Evolutionary conservation across 2,113 vertebrate species (phyloP).

Genomic region (Brachyhypopomus occidentalis): DNA sequence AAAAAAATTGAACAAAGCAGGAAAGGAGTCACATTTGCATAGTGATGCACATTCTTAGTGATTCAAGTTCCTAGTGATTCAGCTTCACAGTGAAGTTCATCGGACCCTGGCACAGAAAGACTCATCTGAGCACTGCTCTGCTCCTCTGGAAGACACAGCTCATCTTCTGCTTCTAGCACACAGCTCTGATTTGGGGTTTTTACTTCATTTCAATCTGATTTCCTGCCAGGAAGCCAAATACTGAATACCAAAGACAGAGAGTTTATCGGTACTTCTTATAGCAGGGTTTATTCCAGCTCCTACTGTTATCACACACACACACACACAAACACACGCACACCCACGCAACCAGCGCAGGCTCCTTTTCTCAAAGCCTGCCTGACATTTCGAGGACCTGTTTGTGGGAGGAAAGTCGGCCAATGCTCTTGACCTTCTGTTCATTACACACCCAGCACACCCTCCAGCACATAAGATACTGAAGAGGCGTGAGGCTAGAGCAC

Average conservation of each 20-base stretch:
- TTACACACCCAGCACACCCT: constrained; percentile 50
- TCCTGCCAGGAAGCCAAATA: constrained; percentile 18
- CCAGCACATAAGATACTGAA: constrained; percentile 58
- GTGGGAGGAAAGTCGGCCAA: constrained; percentile 30
- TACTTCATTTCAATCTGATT: constrained; percentile 26
- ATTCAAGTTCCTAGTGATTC: too few species aligned
- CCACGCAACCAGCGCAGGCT: constrained; percentile 52
- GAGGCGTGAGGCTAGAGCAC: constrained; percentile 33
- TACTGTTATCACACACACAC: constrained; percentile 11
- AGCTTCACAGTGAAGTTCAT: too few species aligned
- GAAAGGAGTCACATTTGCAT: constrained; percentile 55
- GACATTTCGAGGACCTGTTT: constrained; percentile 57
- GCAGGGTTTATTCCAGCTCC: neutral
- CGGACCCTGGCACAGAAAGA: too few species aligned
- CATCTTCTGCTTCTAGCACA: constrained; percentile 37
- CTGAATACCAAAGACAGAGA: constrained; percentile 30
- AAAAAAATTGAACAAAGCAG: constrained; percentile 28
- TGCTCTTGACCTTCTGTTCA: constrained; percentile 59
- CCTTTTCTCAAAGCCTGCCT: constrained; percentile 49
- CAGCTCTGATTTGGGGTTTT: constrained; percentile 21
- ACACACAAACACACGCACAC: neutral
- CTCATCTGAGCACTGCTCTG: neutral
- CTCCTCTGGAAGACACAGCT: constrained; percentile 32
- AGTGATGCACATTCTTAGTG: constrained; percentile 54
- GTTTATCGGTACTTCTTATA: constrained; percentile 13